These are phyloP conservation scores for Anolis sagrei DNA, from an alignment of 2,113 vertebrate genomes.

Conservation along the genomic window DNA sequence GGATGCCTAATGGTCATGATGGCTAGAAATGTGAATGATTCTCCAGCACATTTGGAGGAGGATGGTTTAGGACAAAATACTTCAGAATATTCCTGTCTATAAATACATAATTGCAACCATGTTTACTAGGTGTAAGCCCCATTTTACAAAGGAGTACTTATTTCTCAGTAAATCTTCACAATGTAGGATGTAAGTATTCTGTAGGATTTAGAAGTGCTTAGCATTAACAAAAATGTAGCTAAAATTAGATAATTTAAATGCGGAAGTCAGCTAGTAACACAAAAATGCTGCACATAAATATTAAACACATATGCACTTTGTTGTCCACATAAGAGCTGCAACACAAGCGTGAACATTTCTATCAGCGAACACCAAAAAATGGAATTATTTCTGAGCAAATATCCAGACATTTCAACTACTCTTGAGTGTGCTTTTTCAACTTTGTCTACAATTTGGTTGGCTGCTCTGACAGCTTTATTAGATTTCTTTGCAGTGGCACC, in stretches of 20 bases:
- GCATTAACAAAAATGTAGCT: neutral
- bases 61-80: no score
- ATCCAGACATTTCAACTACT: neutral
- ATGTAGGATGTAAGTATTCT: neutral
- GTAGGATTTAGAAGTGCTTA: neutral
- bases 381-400: neutral
- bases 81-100: no score
- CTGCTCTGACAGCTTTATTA: neutral
- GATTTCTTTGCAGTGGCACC: neutral
- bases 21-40: no score
- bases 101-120: neutral
- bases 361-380: neutral
- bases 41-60: no score
- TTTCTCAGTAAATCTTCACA: neutral
- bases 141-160: neutral
- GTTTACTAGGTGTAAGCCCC: neutral
- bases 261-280: neutral
- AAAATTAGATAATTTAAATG: neutral
- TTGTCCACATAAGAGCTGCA: neutral
- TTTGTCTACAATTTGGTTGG: neutral
- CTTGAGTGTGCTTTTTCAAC: neutral
- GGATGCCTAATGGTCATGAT: no score
- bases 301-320: slow-evolving; percentile 13
- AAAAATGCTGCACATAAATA: neutral
- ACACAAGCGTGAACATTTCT: no score